A percentile compares a stretch with the other conserved stretches of the same genome.
Conservation (phyloP, 2,797 vertebrate genomes). For the Lepilemur septentrionalis region DNA sequence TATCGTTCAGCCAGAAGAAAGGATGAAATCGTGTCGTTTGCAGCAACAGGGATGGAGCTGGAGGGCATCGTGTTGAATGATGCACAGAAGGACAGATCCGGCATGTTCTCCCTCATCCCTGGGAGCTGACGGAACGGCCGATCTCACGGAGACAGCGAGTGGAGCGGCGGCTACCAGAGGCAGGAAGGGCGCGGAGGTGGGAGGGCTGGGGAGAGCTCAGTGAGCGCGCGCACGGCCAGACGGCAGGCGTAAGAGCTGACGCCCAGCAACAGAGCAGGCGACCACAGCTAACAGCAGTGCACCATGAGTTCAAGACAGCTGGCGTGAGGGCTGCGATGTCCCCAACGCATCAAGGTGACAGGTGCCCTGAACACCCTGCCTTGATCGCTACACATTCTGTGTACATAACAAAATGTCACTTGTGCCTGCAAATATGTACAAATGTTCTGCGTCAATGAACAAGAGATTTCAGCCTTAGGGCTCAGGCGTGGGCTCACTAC, state of each 20-base stretch:
- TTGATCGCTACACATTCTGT: background rate
- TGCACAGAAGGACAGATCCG: background rate
- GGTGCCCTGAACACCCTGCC: too few relatives aligned
- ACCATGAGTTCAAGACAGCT: background rate
- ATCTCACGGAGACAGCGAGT: background rate
- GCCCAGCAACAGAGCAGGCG: too few relatives aligned
- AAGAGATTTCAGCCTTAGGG: background rate
- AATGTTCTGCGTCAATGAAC: too few relatives aligned
- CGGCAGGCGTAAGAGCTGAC: background rate
- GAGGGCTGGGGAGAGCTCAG: background rate
- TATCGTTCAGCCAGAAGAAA: background rate
- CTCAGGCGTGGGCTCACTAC: background rate
- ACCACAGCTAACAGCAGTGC: background rate
- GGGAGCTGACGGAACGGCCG: too few relatives aligned
- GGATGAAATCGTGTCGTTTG: too few relatives aligned
- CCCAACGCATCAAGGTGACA: background rate
- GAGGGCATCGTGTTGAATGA: background rate
- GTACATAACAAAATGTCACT: background rate
- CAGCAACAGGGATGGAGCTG: background rate
- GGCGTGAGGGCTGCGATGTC: background rate
- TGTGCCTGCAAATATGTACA: background rate
- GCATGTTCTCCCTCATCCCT: background rate
- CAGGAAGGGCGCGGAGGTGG: rapidly evolving
- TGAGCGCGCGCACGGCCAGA: background rate
- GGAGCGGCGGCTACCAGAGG: background rate